Evolutionary conservation across 1,140 invertebrate species (phyloP).

Genomic region (Hetaerina americana): DNA sequence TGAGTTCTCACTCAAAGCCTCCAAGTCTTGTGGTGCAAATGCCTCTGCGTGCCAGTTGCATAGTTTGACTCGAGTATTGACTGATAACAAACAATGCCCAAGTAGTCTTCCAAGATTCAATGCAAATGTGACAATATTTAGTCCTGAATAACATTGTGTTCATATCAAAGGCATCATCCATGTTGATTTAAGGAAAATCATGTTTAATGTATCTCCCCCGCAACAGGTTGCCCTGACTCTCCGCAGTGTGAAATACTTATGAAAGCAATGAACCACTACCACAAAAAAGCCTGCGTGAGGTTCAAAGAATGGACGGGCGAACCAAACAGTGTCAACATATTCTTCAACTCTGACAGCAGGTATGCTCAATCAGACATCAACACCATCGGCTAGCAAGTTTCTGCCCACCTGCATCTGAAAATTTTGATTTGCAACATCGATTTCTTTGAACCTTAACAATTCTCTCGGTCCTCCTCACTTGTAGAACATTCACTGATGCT

Average conservation of each 20-base stretch:
- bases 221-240: slow-evolving; percentile 21
- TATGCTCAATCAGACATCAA: slow-evolving; percentile 6
- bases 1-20: slow-evolving; percentile 6
- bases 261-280: slow-evolving; percentile 23
- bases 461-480: background rate
- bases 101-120: slow-evolving; percentile 1
- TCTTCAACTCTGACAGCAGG: slow-evolving; percentile 22
- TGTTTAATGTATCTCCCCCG: background rate
- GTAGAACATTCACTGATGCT: background rate
- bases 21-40: background rate
- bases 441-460: background rate
- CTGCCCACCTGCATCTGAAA: background rate
- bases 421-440: background rate
- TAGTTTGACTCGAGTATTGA: background rate
- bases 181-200: background rate
- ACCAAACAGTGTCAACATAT: slow-evolving; percentile 18
- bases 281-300: slow-evolving; percentile 21
- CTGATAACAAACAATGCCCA: background rate
- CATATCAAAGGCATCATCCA: background rate
- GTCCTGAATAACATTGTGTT: background rate
- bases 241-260: slow-evolving; percentile 23
- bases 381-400: background rate
- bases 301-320: slow-evolving; percentile 25
- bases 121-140: background rate
- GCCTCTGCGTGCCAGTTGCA: background rate